A percentile compares a stretch with the other conserved stretches of the same genome.
Evolutionary conservation across 2,113 vertebrate species (phyloP).

Genomic region (Ctenomys sociabilis): DNA sequence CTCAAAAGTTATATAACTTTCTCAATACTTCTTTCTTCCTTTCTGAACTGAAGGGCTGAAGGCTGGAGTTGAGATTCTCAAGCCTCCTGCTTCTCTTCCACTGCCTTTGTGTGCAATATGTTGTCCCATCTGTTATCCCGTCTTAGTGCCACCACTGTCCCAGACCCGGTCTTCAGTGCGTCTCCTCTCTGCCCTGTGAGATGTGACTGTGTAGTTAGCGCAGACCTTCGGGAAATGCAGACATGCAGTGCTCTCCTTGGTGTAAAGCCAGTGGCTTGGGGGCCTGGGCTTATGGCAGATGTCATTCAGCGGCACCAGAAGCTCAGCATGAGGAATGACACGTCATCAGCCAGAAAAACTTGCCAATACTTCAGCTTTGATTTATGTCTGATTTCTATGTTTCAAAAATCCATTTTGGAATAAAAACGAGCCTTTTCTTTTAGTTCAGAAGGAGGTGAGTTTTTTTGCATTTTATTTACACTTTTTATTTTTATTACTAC

Average conservation of each 20-base stretch:
- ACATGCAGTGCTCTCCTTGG: background rate
- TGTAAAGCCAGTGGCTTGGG: rapidly evolving
- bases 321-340: background rate
- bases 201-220: too few relatives aligned
- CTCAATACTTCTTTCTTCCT: background rate
- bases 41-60: background rate
- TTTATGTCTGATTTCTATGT: background rate
- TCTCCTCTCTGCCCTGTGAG: background rate
- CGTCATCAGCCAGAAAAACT: background rate
- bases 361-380: background rate
- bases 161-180: too few relatives aligned
- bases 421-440: background rate
- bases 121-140: background rate
- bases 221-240: too few relatives aligned
- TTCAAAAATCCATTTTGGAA: background rate
- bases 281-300: background rate
- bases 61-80: background rate
- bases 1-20: background rate
- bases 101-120: too few relatives aligned
- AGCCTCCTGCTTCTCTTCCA: rapidly evolving
- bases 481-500: background rate
- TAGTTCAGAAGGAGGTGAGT: background rate
- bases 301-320: rapidly evolving
- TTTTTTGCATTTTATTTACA: background rate
- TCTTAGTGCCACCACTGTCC: rapidly evolving